Percentiles rank a stretch among this genome's conserved stretches.
Conservation (phyloP, 2,113 vertebrate species). For the Lichenostomus cassidix region DNA sequence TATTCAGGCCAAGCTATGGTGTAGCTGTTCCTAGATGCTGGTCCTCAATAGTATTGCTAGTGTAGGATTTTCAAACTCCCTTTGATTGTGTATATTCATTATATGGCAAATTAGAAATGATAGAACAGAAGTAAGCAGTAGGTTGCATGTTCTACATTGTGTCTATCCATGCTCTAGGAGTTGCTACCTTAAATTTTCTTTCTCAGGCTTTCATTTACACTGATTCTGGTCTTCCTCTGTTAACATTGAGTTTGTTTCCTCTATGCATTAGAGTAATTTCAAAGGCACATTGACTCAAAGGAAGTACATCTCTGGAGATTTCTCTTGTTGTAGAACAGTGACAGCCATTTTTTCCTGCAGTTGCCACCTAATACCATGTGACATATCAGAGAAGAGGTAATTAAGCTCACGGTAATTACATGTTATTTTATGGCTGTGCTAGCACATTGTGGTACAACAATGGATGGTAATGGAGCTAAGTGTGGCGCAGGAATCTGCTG, state of each 20-base stretch:
- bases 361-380: neutral
- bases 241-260: neutral
- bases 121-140: neutral
- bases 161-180: neutral
- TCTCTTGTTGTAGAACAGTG: neutral
- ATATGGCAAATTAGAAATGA: neutral
- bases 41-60: neutral
- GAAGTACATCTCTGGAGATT: neutral
- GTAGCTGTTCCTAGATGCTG: neutral
- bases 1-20: neutral
- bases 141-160: neutral
- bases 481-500: neutral
- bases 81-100: neutral
- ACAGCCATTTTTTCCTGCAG: neutral
- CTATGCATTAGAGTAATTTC: neutral
- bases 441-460: rapidly evolving
- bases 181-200: neutral
- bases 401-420: neutral
- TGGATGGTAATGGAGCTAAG: neutral
- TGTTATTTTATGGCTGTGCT: neutral
- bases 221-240: neutral
- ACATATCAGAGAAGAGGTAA: neutral
- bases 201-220: neutral
- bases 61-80: neutral
- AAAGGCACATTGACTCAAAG: neutral